phyloP scores from a whole-genome alignment of 2,888 invertebrate genomes.

The Chloroclystis v-ata region DNA sequence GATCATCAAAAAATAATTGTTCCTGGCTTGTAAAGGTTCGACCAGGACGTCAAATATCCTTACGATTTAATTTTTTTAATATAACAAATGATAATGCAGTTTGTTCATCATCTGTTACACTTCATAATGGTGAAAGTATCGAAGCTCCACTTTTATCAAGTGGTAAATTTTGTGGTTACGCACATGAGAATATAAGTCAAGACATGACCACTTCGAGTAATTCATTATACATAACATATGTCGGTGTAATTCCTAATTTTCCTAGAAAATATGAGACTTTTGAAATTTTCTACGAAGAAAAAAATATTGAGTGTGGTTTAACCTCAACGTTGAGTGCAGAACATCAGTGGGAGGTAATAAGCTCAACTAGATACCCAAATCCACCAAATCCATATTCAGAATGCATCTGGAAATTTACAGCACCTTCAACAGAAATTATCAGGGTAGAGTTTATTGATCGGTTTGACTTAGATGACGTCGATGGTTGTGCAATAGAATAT shows the following conservation, averaged over 20 bases:
- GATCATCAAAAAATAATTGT: slow-evolving; percentile 58
- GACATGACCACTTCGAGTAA: slow-evolving; percentile 80
- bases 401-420: slow-evolving; percentile 88
- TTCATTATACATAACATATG: slow-evolving; percentile 48
- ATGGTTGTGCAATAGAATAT: slow-evolving; percentile 74
- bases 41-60: slow-evolving; percentile 83
- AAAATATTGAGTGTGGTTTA: slow-evolving; percentile 83
- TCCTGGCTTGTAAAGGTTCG: slow-evolving; percentile 86
- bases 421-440: slow-evolving; percentile 84
- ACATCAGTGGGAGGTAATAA: slow-evolving; percentile 76
- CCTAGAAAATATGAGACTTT: slow-evolving; percentile 49
- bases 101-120: slow-evolving; percentile 65
- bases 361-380: slow-evolving; percentile 89
- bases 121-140: slow-evolving; percentile 85
- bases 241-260: slow-evolving; percentile 11
- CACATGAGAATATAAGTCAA: slow-evolving; percentile 50
- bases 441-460: slow-evolving; percentile 85
- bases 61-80: slow-evolving; percentile 80
- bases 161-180: slow-evolving; percentile 84
- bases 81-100: slow-evolving; percentile 65
- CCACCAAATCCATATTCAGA: slow-evolving; percentile 87
- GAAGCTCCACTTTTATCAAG: slow-evolving; percentile 84
- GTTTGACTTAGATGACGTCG: slow-evolving; percentile 80
- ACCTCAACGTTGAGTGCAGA: slow-evolving; percentile 74
- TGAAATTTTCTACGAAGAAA: slow-evolving; percentile 78